Percentiles rank a stretch among this genome's conserved stretches.
These are phyloP conservation scores for Sebastiscus albofasciatus DNA, from an alignment of 2,797 vertebrate species.

Conservation along the genomic window DNA sequence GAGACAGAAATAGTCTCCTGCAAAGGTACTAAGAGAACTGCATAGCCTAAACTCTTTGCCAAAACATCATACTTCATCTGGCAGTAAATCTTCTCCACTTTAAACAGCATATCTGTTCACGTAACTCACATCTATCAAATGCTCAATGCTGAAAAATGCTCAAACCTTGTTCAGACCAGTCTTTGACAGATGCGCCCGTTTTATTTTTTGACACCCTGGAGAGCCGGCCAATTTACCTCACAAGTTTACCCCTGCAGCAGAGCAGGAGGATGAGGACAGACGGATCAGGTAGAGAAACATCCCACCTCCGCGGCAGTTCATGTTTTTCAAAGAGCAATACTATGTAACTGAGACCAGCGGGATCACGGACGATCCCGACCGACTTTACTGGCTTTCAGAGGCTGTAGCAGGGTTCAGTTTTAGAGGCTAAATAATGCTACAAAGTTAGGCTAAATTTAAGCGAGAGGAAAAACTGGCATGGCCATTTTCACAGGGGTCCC, in stretches of 20 bases:
- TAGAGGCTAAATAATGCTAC: too few relatives aligned
- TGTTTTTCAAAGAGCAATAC: background rate
- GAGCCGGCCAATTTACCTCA: constrained; percentile 38
- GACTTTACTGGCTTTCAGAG: too few relatives aligned
- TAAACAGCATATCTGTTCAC: constrained; percentile 43
- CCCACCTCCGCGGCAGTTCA: background rate
- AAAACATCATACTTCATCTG: constrained; percentile 26
- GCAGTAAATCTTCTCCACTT: constrained; percentile 38
- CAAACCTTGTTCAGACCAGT: constrained; percentile 7
- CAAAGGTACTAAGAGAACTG: constrained; percentile 13
- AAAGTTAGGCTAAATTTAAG: too few relatives aligned
- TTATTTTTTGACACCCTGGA: constrained; percentile 36
- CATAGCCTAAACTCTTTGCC: constrained; percentile 5
- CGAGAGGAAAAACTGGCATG: too few relatives aligned
- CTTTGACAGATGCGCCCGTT: constrained; percentile 33
- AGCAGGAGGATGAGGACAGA: background rate
- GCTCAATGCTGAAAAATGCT: constrained; percentile 16
- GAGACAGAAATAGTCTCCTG: constrained; percentile 29
- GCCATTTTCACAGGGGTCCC: too few relatives aligned
- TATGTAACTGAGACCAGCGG: background rate
- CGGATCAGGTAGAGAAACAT: background rate
- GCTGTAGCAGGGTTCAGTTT: too few relatives aligned
- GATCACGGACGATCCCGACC: too few relatives aligned
- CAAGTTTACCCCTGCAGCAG: constrained; percentile 15
- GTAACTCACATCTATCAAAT: constrained; percentile 26